These are phyloP conservation scores for Mycteria americana DNA, from an alignment of 2,797 vertebrate genomes.

Conservation along the genomic window DNA sequence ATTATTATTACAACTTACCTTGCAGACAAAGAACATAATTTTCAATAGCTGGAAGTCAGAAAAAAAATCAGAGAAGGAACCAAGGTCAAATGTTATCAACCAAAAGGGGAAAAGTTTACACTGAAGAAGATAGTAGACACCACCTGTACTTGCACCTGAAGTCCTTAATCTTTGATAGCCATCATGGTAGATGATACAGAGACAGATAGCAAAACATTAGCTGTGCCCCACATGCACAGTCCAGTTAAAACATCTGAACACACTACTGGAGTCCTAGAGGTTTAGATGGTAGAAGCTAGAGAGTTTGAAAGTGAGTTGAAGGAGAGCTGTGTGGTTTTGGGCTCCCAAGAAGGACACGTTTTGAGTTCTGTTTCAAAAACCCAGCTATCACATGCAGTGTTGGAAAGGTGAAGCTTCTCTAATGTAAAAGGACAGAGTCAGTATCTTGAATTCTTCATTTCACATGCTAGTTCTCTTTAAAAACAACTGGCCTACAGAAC, in stretches of 20 bases:
- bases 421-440: not conserved
- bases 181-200: not conserved
- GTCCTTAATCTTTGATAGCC: not conserved
- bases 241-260: not conserved
- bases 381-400: not conserved
- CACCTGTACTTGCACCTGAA: not conserved
- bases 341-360: not conserved
- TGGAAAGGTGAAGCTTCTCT: not conserved
- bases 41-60: constrained; percentile 53
- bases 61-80: not conserved
- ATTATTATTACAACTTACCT: not conserved
- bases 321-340: not conserved
- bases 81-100: constrained; percentile 15
- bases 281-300: not conserved
- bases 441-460: not conserved
- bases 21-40: not conserved
- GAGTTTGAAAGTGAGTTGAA: not conserved
- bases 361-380: not conserved
- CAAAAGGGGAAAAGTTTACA: not conserved
- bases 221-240: not conserved
- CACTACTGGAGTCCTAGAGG: not conserved
- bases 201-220: not conserved
- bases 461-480: not conserved
- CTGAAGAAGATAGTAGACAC: not conserved
- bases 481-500: not conserved